Percentiles rank a stretch among this genome's conserved stretches.
phyloP scores from a whole-genome alignment of 2,113 vertebrate species.

The Crotalus horridus region DNA sequence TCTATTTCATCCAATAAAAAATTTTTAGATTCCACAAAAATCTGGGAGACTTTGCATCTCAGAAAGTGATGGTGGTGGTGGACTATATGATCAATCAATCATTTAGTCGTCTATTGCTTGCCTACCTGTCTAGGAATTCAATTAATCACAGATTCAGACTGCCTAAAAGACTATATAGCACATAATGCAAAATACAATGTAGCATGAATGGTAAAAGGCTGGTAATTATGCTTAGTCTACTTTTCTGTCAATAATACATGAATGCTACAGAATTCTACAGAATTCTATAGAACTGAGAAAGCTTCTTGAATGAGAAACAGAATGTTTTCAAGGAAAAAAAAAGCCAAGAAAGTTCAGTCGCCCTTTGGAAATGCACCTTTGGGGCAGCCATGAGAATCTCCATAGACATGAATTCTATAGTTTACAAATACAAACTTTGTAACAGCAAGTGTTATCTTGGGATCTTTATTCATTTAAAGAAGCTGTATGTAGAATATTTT shows the following conservation, averaged over 20 bases:
- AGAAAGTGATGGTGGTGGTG: not conserved
- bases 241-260: not conserved
- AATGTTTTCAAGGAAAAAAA: not conserved
- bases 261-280: not conserved
- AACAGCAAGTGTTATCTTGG: not conserved
- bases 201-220: not conserved
- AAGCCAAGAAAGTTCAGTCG: not conserved
- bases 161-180: not conserved
- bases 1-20: not conserved
- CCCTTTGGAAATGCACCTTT: not conserved
- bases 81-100: not conserved
- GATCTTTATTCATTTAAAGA: not conserved
- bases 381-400: not conserved
- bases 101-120: not conserved
- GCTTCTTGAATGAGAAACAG: not conserved
- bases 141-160: not conserved
- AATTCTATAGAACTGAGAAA: not conserved
- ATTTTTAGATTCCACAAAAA: not conserved
- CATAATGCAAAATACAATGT: not conserved
- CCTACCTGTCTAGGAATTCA: not conserved
- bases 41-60: not conserved
- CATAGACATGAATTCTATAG: not conserved
- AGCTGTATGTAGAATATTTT: not conserved
- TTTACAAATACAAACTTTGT: not conserved
- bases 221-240: not conserved